Percentiles rank a stretch among this genome's conserved stretches.
Evolutionary conservation across 1,140 invertebrate species (phyloP).

Genomic region (Hestina assimilis): DNA sequence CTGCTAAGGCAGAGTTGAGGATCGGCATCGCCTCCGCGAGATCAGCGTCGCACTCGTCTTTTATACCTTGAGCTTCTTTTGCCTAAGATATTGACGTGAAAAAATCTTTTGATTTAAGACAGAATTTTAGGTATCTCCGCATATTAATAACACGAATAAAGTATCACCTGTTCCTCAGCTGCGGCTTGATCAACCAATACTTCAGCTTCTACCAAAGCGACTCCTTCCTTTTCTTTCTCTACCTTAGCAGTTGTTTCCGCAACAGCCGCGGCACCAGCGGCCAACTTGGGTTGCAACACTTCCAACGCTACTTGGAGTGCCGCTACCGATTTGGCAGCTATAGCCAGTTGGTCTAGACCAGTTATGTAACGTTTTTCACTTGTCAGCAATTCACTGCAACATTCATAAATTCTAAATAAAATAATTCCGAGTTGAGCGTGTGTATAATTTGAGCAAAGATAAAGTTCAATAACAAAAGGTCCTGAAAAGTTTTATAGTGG

Average conservation of each 20-base stretch:
- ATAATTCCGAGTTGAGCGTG: no score
- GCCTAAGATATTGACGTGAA: conserved; percentile 66
- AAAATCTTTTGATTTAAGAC: background rate
- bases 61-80: conserved; percentile 90
- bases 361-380: conserved; percentile 89
- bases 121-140: background rate
- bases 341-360: conserved; percentile 92
- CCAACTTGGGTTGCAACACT: conserved; percentile 91
- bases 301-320: conserved; percentile 92
- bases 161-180: conserved; percentile 80
- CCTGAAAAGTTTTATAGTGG: no score
- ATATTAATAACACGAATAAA: background rate
- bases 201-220: conserved; percentile 87
- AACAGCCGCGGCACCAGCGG: conserved; percentile 90
- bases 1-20: conserved; percentile 91
- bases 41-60: conserved; percentile 96
- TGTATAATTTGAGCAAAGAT: no score
- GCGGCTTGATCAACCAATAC: conserved; percentile 83
- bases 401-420: background rate
- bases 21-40: conserved; percentile 96
- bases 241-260: conserved; percentile 88
- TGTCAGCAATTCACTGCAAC: conserved; percentile 79
- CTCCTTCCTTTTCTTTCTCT: conserved; percentile 90
- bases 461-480: no score
- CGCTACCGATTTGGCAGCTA: conserved; percentile 89